Conservation (phyloP, 2,113 vertebrate genomes). For the Pseudorectes ferrugineus region DNA sequence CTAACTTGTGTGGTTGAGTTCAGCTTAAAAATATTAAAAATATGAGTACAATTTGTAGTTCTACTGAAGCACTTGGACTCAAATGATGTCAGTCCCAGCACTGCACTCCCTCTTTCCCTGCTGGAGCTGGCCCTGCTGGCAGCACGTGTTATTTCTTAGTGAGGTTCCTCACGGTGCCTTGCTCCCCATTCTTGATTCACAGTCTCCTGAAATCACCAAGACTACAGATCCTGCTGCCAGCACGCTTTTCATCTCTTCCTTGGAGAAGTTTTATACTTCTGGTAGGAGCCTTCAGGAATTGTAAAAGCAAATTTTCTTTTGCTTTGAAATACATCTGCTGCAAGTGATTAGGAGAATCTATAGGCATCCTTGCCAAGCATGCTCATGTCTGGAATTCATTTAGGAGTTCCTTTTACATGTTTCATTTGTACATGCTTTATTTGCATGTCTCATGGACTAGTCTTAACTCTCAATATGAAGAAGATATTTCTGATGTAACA, state of each 20-base stretch:
- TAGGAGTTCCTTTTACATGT: not conserved
- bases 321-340: not conserved
- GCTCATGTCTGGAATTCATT: not conserved
- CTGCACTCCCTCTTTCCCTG: not conserved
- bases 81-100: not conserved
- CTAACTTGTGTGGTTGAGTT: not conserved
- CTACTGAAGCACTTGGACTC: not conserved
- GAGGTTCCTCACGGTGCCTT: not conserved
- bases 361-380: not conserved
- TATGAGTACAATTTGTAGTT: not conserved
- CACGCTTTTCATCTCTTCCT: not conserved
- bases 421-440: not conserved
- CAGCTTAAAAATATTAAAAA: slow-evolving; percentile 8
- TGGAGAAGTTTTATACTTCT: not conserved
- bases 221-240: not conserved
- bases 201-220: not conserved
- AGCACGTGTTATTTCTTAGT: not conserved
- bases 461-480: not conserved
- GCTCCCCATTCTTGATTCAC: not conserved
- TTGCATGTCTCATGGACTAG: not conserved
- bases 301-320: not conserved
- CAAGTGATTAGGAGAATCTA: not conserved
- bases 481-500: not conserved
- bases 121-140: not conserved
- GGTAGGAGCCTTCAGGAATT: not conserved